These are phyloP conservation scores for Bhutanitis thaidina DNA, from an alignment of 2,888 invertebrate species.

Conservation along the genomic window DNA sequence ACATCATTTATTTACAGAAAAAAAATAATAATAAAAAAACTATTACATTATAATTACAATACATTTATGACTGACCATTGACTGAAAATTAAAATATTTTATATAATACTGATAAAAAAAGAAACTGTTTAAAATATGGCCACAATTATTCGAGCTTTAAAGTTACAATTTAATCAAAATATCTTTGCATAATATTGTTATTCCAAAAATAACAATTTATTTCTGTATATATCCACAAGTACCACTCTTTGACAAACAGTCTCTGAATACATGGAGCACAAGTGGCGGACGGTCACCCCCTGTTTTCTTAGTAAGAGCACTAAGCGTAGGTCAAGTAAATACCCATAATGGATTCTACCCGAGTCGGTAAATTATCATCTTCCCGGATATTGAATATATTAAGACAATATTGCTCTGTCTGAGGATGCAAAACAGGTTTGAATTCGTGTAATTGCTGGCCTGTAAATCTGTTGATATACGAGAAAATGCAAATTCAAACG, in stretches of 20 bases:
- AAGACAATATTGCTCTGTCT: conserved; percentile 62
- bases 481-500: conserved; percentile 10
- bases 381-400: conserved; percentile 79
- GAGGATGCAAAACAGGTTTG: conserved; percentile 51
- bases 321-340: conserved; percentile 79
- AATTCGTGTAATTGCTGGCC: conserved; percentile 61
- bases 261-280: background rate
- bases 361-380: conserved; percentile 73
- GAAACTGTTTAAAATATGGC: no score
- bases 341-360: conserved; percentile 77
- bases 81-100: no score
- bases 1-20: background rate
- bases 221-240: conserved; percentile 29
- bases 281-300: conserved; percentile 50
- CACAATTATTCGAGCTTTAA: no score
- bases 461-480: conserved; percentile 22
- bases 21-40: background rate
- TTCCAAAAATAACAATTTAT: no score
- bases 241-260: conserved; percentile 1
- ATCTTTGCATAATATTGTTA: no score
- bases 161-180: no score
- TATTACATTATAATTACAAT: no score
- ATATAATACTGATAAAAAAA: no score
- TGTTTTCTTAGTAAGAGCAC: conserved; percentile 81
- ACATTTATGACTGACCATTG: no score